Base-by-base conservation (phyloP, 2,888 invertebrate genomes). In the Petrolisthes cinctipes region DNA sequence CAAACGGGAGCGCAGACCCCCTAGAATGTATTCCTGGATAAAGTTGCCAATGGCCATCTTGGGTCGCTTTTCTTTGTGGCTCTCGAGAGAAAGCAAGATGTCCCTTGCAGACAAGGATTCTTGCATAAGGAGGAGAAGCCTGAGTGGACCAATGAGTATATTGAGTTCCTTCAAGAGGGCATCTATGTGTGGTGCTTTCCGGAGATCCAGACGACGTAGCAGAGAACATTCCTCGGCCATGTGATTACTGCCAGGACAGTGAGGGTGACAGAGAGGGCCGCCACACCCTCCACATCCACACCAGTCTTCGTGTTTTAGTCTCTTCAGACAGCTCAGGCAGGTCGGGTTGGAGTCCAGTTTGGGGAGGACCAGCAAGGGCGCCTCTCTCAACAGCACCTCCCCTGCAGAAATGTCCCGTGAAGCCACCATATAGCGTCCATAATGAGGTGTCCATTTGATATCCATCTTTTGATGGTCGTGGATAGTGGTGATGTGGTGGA, bases 311-410 rank as follows among this genome's bases (percentile, higher is more conserved):
- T 20, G 54, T 4, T 51, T 37, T n/a, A 90, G 75, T 4, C 51
- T 7, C 73, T 71, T 82, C 66, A 89, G 37, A 75, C 90, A 90
- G 51, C 68, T 68, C 56, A 90, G 20, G 51, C 90, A 90, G 9
- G 82, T 73, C 5, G 90, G 82, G 23, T 81, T 85, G 5, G 79
- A 79, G 5, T 80, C 86, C 2, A 79, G 85, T 76, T 83, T 86
- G 17, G 90, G 90, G 9, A 83, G n/a, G n/a, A 71, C n/a, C 71
- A 71, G 17, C 6, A 71, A 71, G 71, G 71, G 71, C 20, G 71
- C 20, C 71, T 71, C 71, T 20, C 20, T 14, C 4, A 71, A 20
- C 71, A 71, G 20, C 71, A 71, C 71, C 71, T 71, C 71, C 7
- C 71, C 71, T 7, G 71, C 71, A 7, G 6, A 7, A 6, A 71